Evolutionary conservation across 1,140 invertebrate species (phyloP), one percentile per base, ranked within the genome.

Genomic region (Atta cephalotes): DNA sequence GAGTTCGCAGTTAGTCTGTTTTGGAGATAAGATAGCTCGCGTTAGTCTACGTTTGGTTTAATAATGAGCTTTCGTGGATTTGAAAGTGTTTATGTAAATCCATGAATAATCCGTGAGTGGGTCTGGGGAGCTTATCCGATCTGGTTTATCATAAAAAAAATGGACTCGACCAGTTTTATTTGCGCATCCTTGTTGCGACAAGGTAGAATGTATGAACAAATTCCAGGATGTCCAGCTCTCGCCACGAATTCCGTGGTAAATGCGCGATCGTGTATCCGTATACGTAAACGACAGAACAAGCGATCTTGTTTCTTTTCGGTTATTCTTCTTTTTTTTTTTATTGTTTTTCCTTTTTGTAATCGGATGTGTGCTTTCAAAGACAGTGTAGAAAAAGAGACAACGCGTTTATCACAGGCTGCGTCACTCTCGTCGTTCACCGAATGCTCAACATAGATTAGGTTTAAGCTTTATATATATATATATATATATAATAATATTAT

Each of bases 371-470:
- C 88, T 89, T 91, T 88, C 53, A 79, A 10, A 74, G 65, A 87
- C 80, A 35, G 60, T 12, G 51, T 76, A 78, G 45, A 68, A 87
- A 81, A 87, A 76, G 51, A 86, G 74, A 77, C 53, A 63, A 35
- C 65, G 87, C 71, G 80, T 28, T 72, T 72, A 60, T 16, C 12
- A 60, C 53, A 85, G 88, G 85, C 68, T 87, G 90, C 87, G 89
- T 81, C 88, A 90, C 88, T 89, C 88, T 89, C 88, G 91, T 92
- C 92, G 91, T 90, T 89, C 86, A 93, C 91, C 88, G 87, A 94
- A 94, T 94, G 93, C 93, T 94, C 93, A 94, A 94, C 88, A 90
- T 92, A 94, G 80, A 90, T 90, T 87, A 89, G 90, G 82, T 88
- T 86, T 82, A 91, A 92, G 93, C 86, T 90, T 91, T 92, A 92